Evolutionary conservation across 2,113 vertebrate species (phyloP).

Genomic region (Machaerirhynchus nigripectus): DNA sequence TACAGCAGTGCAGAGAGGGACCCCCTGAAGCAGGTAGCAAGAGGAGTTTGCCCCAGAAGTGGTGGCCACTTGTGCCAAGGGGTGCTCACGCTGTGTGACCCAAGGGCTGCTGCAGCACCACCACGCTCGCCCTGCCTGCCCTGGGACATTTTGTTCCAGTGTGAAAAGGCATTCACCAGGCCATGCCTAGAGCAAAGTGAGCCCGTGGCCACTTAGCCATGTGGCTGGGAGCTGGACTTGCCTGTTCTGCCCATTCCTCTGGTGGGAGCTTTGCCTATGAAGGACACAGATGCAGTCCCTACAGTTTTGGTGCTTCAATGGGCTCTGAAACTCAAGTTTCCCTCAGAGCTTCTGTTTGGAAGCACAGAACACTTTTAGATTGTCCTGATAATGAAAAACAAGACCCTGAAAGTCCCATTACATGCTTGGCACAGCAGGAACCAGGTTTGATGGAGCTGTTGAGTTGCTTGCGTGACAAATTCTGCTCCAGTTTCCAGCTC

Average conservation of each 20-base stretch:
- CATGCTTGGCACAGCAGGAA: background rate
- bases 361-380: background rate
- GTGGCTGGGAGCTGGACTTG: background rate
- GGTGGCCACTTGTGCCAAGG: background rate
- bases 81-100: background rate
- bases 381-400: background rate
- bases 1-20: background rate
- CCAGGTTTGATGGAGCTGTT: background rate
- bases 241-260: background rate
- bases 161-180: background rate
- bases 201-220: fast-evolving
- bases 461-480: background rate
- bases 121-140: background rate
- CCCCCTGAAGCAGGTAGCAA: background rate
- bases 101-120: background rate
- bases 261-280: background rate
- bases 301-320: background rate
- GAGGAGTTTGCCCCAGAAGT: background rate
- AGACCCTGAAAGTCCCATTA: background rate
- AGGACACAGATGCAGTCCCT: background rate
- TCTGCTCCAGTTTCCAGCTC: background rate
- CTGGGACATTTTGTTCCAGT: background rate
- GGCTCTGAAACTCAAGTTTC: background rate
- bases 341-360: background rate
- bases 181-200: background rate